These are phyloP conservation scores for Tapera naevia DNA, from an alignment of 2,797 vertebrate genomes.

Conservation along the genomic window DNA sequence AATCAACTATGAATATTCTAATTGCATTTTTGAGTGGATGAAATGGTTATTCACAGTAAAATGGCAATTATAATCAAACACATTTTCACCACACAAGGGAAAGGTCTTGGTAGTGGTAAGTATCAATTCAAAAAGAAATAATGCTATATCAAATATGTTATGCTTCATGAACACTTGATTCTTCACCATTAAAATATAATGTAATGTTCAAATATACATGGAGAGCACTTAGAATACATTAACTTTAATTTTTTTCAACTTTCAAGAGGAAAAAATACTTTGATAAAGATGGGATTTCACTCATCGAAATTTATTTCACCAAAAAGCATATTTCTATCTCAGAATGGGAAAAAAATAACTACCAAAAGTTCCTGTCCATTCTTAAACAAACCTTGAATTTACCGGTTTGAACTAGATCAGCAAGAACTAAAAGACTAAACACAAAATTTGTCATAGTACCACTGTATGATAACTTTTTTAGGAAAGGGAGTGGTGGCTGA, in stretches of 20 bases:
- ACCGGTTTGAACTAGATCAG: background rate
- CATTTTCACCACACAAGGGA: background rate
- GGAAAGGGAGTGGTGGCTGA: background rate
- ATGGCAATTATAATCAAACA: conserved; percentile 37
- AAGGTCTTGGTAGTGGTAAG: conserved; percentile 8
- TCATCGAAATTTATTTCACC: background rate
- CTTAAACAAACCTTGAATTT: background rate
- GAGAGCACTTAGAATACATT: background rate
- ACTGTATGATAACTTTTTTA: background rate
- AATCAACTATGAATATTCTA: conserved; percentile 29
- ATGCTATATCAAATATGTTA: background rate
- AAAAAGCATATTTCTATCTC: background rate
- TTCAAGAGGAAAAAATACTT: background rate
- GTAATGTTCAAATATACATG: background rate
- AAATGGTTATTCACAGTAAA: conserved; percentile 21
- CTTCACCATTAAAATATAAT: background rate
- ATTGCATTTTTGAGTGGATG: background rate
- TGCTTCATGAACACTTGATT: conserved; percentile 1
- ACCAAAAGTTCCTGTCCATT: background rate
- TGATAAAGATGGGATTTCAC: background rate
- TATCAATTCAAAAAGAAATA: conserved; percentile 18
- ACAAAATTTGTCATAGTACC: background rate
- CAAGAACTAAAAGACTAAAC: background rate
- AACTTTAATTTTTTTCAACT: background rate
- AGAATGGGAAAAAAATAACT: background rate